Percentiles rank a stretch among this genome's conserved stretches.
These are phyloP conservation scores for Odontocolon sp. DNA, from an alignment of 2,888 invertebrate species.

Conservation along the genomic window DNA sequence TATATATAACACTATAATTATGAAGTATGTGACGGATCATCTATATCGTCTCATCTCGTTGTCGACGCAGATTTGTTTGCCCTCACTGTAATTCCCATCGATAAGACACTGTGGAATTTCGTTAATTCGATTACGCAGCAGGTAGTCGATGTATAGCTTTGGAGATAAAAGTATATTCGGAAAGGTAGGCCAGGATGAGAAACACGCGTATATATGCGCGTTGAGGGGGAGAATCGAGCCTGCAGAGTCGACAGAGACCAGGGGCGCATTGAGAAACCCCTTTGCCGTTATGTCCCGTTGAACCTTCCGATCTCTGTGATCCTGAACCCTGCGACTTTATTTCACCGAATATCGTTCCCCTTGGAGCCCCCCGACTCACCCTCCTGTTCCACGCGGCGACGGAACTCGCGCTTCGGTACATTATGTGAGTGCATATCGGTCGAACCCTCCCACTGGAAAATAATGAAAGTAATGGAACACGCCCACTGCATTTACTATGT, in stretches of 20 bases:
- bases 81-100: constrained; percentile 3
- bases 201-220: too few relatives aligned
- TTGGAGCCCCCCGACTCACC: neutral
- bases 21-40: neutral
- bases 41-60: too few relatives aligned
- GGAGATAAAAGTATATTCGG: neutral
- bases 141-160: constrained; percentile 6
- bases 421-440: constrained; percentile 67
- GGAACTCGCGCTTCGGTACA: constrained; percentile 52
- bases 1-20: neutral
- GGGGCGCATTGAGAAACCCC: constrained; percentile 11
- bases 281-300: constrained; percentile 48
- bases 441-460: constrained; percentile 76
- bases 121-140: constrained; percentile 45
- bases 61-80: too few relatives aligned
- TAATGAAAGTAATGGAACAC: constrained; percentile 80
- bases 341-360: constrained; percentile 42
- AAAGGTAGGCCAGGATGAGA: too few relatives aligned
- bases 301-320: constrained; percentile 55
- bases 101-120: constrained; percentile 47
- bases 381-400: constrained; percentile 22
- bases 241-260: too few relatives aligned
- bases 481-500: constrained; percentile 79
- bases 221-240: too few relatives aligned
- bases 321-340: constrained; percentile 53